These are phyloP conservation scores for Tridacna crocea DNA, from an alignment of 2,888 invertebrate species.

Conservation along the genomic window DNA sequence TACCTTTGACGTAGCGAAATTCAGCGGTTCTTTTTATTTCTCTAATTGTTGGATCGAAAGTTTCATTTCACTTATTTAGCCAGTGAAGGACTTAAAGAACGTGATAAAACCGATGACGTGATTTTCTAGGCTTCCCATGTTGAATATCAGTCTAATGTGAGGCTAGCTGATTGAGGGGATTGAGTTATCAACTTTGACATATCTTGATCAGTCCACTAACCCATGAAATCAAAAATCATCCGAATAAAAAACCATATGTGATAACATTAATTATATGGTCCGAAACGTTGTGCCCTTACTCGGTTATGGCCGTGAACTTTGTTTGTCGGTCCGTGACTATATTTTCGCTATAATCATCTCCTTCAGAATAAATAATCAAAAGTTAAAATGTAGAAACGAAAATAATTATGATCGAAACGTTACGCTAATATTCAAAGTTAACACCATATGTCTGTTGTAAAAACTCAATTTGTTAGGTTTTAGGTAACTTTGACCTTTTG, in stretches of 20 bases:
- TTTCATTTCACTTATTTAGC: too few relatives aligned
- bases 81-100: too few relatives aligned
- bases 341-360: background rate
- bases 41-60: background rate
- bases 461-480: too few relatives aligned
- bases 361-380: too few relatives aligned
- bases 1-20: too few relatives aligned
- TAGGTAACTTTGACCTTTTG: too few relatives aligned
- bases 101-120: background rate
- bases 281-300: conserved; percentile 9
- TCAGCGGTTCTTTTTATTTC: too few relatives aligned
- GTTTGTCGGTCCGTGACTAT: background rate
- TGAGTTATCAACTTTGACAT: conserved; percentile 19
- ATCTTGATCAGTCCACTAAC: conserved; percentile 9
- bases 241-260: background rate
- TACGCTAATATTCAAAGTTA: too few relatives aligned
- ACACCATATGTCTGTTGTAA: too few relatives aligned
- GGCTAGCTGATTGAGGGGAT: background rate
- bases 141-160: conserved; percentile 1
- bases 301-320: conserved; percentile 2
- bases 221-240: conserved; percentile 18
- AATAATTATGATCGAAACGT: too few relatives aligned
- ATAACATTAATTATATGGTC: conserved; percentile 27
- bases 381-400: too few relatives aligned
- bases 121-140: conserved; percentile 9